These are phyloP conservation scores for Onychostruthus taczanowskii DNA, from an alignment of 2,113 vertebrate species.

Conservation along the genomic window DNA sequence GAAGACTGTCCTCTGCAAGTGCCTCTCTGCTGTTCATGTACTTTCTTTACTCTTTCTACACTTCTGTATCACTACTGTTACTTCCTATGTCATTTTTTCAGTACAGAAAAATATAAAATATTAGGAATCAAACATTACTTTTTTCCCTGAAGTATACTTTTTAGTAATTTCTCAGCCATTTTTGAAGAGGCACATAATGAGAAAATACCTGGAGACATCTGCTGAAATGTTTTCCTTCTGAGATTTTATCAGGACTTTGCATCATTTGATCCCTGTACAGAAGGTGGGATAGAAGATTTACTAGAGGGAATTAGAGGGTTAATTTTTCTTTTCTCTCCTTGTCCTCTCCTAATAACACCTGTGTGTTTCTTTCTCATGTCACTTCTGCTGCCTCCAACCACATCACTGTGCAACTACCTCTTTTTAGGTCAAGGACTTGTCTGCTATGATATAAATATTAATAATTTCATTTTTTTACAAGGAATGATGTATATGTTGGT, in stretches of 20 bases:
- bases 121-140: neutral
- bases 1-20: neutral
- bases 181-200: neutral
- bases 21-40: neutral
- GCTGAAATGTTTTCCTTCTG: neutral
- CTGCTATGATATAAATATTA: slow-evolving; percentile 31
- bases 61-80: neutral
- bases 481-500: neutral
- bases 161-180: neutral
- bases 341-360: neutral
- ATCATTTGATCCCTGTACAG: neutral
- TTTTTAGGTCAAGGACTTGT: slow-evolving; percentile 37
- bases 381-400: neutral
- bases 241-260: neutral
- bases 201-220: neutral
- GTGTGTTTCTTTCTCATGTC: neutral
- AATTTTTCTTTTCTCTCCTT: neutral
- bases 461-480: neutral
- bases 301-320: neutral
- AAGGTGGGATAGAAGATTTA: neutral
- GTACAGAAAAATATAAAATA: neutral
- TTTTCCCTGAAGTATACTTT: neutral
- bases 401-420: neutral
- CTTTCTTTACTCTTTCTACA: neutral
- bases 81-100: neutral